Conservation (phyloP, 1,140 invertebrate genomes). For the Theocolax elegans region DNA sequence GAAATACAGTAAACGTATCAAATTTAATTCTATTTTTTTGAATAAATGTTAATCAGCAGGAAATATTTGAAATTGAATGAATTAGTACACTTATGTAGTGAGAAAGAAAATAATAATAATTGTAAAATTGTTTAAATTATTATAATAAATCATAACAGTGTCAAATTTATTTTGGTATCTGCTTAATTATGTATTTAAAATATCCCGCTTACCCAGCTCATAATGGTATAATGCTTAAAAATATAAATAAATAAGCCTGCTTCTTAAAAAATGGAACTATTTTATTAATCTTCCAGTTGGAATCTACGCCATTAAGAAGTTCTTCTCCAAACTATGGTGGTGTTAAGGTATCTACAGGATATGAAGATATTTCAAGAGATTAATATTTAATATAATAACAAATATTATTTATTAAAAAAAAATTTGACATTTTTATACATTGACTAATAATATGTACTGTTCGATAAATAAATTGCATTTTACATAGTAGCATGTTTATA, state of each 20-base stretch:
- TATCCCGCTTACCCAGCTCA: too few relatives aligned
- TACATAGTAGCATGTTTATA: too few relatives aligned
- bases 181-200: not conserved
- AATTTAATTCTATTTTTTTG: not conserved
- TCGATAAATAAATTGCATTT: too few relatives aligned
- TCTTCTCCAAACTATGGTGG: conserved; percentile 39
- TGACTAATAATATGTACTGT: too few relatives aligned
- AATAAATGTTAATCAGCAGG: not conserved
- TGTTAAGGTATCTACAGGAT: conserved; percentile 9
- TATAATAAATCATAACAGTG: conserved; percentile 35
- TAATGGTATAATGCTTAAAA: too few relatives aligned
- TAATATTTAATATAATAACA: not conserved
- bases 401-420: not conserved
- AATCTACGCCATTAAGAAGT: conserved; percentile 43
- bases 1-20: not conserved
- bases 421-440: not conserved
- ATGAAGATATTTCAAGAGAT: conserved; percentile 3
- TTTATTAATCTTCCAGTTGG: conserved; percentile 45
- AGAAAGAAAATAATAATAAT: conserved; percentile 14
- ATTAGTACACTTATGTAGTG: too few relatives aligned
- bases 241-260: not conserved
- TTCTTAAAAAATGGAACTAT: not conserved
- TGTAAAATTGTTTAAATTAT: conserved; percentile 31
- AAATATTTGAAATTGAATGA: too few relatives aligned
- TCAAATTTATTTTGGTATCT: not conserved